Evolutionary conservation across 2,888 invertebrate genomes (phyloP).

Genomic region (Diabrotica balteata): DNA sequence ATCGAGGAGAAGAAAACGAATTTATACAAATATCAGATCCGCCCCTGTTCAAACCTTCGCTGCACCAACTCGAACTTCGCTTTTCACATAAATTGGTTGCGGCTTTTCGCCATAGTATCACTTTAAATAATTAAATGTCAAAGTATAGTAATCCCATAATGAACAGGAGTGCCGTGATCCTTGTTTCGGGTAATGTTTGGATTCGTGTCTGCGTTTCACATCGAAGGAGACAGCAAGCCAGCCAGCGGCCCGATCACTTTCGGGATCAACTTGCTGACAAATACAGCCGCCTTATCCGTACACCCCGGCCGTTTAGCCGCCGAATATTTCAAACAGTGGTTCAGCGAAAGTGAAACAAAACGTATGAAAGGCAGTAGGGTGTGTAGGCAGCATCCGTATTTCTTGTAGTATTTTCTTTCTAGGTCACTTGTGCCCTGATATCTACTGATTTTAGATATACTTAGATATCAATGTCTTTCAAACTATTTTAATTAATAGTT

Average conservation of each 20-base stretch:
- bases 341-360: no score
- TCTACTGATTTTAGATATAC: no score
- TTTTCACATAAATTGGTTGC: constrained; percentile 57
- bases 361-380: no score
- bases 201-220: constrained; percentile 40
- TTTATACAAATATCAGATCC: constrained; percentile 12
- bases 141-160: constrained; percentile 57
- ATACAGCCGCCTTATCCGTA: constrained; percentile 38
- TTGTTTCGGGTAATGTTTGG: constrained; percentile 54
- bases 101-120: constrained; percentile 55
- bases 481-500: no score
- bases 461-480: no score
- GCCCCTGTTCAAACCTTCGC: constrained; percentile 17
- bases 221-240: constrained; percentile 11
- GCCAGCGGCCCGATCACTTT: constrained; percentile 16
- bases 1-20: no score
- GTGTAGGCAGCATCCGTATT: no score
- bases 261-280: constrained; percentile 49
- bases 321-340: no score
- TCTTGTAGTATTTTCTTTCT: no score
- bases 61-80: constrained; percentile 29
- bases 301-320: neutral
- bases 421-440: no score
- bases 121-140: constrained; percentile 60
- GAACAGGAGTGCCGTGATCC: constrained; percentile 50